Evolutionary conservation across 2,797 vertebrate species (phyloP).

Genomic region (Sciurus carolinensis): DNA sequence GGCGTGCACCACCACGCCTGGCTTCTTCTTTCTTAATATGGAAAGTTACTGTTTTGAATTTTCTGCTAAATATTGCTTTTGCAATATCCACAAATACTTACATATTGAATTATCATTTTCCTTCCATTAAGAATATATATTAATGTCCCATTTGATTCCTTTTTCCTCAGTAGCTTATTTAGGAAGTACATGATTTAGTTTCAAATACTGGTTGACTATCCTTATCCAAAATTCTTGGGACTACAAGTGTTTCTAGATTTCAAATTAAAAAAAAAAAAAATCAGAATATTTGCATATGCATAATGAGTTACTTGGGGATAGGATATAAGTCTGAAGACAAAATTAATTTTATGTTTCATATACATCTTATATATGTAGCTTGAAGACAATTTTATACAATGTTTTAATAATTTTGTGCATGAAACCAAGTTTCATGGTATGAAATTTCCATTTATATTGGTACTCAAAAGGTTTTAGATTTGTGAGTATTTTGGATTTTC

Average conservation of each 20-base stretch:
- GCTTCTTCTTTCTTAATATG: neutral
- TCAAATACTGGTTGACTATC: neutral
- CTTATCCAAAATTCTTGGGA: neutral
- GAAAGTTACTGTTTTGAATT: neutral
- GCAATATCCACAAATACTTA: neutral
- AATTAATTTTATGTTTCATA: neutral
- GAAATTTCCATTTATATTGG: neutral
- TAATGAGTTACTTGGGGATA: neutral
- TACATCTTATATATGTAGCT: neutral
- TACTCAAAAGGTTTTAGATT: neutral
- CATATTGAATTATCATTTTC: neutral
- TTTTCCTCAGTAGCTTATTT: conserved; percentile 1
- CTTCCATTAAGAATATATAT: neutral
- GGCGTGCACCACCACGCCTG: too few relatives aligned
- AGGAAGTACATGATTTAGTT: neutral
- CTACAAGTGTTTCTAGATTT: neutral
- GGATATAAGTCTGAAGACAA: neutral
- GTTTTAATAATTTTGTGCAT: neutral
- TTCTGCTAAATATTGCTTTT: neutral
- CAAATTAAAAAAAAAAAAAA: neutral
- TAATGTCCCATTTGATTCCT: neutral
- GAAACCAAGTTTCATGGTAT: neutral
- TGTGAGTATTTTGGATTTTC: neutral
- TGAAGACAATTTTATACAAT: neutral
- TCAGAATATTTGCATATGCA: neutral